Evolutionary conservation across 2,113 vertebrate species (phyloP), one percentile per base, ranked within the genome.

Genomic region (Microtus oregoni): DNA sequence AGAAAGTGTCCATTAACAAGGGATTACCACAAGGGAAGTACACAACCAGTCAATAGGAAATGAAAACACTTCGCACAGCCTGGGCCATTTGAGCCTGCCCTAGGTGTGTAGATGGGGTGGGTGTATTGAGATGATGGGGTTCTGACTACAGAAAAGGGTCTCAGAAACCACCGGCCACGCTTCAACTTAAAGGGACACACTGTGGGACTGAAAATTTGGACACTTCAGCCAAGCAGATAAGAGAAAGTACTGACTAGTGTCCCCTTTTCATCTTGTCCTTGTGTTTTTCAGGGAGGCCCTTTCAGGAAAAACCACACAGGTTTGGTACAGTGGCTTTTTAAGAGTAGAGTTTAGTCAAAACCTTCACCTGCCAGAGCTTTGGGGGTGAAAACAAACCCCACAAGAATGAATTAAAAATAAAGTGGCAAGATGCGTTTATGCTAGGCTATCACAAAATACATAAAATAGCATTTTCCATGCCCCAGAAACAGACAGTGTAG

Each of bases 1-100:
- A 97, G 97, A 97, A 98, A 98, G 97, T 98, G 98, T 98, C 98
- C 98, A 98, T 98, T 99, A 99, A 98, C 96, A 95, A 96, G 97
- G 98, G 98, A 98, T 99, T 99, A 98, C 96, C 4, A 0, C 91
- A 97, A 98, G 98, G 97, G 98, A 98, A 98, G 96, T 94, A 97
- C 96, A 97, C 97, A 98, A 96, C 95, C 96, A 94, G 97, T 96
- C 98, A 96, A 96, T 97, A 97, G 94, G 97, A 98, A 98, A 98
- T 94, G 95, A 98, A 97, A 98, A 98, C 96, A 96, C 94, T 72
- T 90, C 32, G 0, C 85, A 70, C 93, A 70, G 94, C 19, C 86
- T 9, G 63, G 95, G 58, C 11, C 78, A 93, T 94, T 95, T 20
- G 94, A 97, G 97, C 94, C 96, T 95, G 47, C 0, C 0, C 1